Evolutionary conservation across 2,888 invertebrate species (phyloP).

Genomic region (Acanthopleura granulata): DNA sequence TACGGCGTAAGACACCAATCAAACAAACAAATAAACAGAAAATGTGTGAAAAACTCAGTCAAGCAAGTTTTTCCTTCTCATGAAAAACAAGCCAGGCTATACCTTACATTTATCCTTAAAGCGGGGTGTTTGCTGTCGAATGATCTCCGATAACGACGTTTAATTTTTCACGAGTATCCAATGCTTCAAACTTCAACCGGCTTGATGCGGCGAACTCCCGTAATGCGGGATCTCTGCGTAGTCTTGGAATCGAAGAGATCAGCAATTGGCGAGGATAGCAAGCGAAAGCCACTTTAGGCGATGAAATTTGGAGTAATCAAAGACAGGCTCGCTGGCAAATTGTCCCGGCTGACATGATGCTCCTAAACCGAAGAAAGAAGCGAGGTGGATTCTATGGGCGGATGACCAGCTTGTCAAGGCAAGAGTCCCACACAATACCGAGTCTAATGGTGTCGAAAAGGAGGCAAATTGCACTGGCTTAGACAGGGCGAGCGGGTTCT

Average conservation of each 20-base stretch:
- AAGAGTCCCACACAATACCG: neutral
- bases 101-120: no score
- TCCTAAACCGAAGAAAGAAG: neutral
- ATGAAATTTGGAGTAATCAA: slow-evolving; percentile 7
- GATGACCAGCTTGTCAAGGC: neutral
- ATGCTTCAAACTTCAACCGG: no score
- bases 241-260: neutral
- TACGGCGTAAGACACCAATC: no score
- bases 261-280: neutral
- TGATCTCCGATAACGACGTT: no score
- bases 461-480: neutral
- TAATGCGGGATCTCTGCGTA: no score
- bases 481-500: neutral
- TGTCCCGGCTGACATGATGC: neutral
- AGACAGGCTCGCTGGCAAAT: neutral
- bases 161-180: no score
- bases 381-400: neutral
- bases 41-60: no score
- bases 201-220: no score
- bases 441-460: neutral
- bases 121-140: no score
- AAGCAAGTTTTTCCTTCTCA: no score
- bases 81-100: no score
- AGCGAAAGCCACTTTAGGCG: slow-evolving; percentile 3
- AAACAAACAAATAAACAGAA: no score